Percentiles rank a stretch among this genome's conserved stretches.
These are phyloP conservation scores for Campoletis sonorensis DNA, from an alignment of 1,140 invertebrate genomes.

Conservation along the genomic window DNA sequence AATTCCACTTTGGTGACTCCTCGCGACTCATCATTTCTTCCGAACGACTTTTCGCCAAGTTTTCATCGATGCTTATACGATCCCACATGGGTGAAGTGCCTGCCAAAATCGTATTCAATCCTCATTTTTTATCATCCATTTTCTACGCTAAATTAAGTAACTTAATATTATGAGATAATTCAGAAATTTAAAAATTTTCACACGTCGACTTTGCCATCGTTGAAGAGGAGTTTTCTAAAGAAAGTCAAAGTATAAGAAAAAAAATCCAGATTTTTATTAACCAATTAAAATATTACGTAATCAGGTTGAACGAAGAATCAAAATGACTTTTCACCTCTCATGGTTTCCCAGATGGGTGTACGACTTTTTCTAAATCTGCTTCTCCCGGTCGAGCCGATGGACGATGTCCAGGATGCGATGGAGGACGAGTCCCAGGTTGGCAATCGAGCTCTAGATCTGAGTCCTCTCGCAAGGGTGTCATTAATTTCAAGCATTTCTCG, in stretches of 20 bases:
- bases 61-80: conserved; percentile 56
- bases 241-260: background rate
- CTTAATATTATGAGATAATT: background rate
- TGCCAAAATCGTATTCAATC: conserved; percentile 32
- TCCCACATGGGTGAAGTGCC: conserved; percentile 58
- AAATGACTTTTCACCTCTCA: conserved; percentile 59
- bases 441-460: conserved; percentile 56
- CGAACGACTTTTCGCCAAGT: conserved; percentile 58
- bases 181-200: background rate
- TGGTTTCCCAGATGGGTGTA: conserved; percentile 57
- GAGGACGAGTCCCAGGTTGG: conserved; percentile 62
- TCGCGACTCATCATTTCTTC: conserved; percentile 61
- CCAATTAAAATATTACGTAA: background rate
- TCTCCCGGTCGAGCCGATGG: conserved; percentile 59
- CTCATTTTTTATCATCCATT: conserved; percentile 5
- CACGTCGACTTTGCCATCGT: background rate
- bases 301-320: background rate
- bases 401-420: conserved; percentile 62
- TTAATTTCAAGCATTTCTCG: conserved; percentile 65
- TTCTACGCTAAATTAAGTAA: background rate
- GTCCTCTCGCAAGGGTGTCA: conserved; percentile 62
- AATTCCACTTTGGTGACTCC: conserved; percentile 63
- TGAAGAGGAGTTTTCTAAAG: background rate
- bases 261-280: background rate
- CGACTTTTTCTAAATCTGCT: conserved; percentile 54